Conservation (phyloP, 2,888 invertebrate genomes). For the Limenitis camilla region DNA sequence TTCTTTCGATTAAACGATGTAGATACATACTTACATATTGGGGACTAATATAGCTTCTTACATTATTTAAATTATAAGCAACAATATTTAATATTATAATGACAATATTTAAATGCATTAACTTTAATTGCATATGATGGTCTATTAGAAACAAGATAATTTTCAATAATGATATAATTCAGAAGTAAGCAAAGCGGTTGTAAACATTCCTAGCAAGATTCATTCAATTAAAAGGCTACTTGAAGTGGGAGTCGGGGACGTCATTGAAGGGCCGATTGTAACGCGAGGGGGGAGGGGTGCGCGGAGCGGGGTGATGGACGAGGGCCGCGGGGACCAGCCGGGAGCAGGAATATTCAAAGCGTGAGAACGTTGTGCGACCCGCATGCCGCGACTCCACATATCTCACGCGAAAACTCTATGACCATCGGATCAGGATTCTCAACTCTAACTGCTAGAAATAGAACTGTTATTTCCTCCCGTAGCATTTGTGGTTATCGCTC, state of each 20-base stretch:
- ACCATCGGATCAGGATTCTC: slow-evolving; percentile 32
- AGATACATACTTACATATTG: too few species aligned
- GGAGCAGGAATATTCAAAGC: slow-evolving; percentile 74
- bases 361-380: slow-evolving; percentile 74
- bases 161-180: slow-evolving; percentile 14
- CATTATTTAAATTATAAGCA: too few species aligned
- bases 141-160: background rate
- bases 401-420: slow-evolving; percentile 72
- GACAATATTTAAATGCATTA: too few species aligned
- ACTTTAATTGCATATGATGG: too few species aligned
- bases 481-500: slow-evolving; percentile 60
- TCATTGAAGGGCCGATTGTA: slow-evolving; percentile 62
- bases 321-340: slow-evolving; percentile 42
- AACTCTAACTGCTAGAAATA: slow-evolving; percentile 41
- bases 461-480: slow-evolving; percentile 38
- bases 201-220: slow-evolving; percentile 59
- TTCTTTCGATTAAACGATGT: too few species aligned
- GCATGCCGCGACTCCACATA: slow-evolving; percentile 73
- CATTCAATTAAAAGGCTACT: slow-evolving; percentile 62
- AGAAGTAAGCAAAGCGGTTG: slow-evolving; percentile 38
- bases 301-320: slow-evolving; percentile 26
- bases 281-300: slow-evolving; percentile 29
- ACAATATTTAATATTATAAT: too few species aligned
- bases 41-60: too few species aligned
- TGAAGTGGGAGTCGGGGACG: slow-evolving; percentile 61